A percentile compares a stretch with the other conserved stretches of the same genome.
These are phyloP conservation scores for Hydrolagus affinis DNA, from an alignment of 2,113 vertebrate species.

Conservation along the genomic window DNA sequence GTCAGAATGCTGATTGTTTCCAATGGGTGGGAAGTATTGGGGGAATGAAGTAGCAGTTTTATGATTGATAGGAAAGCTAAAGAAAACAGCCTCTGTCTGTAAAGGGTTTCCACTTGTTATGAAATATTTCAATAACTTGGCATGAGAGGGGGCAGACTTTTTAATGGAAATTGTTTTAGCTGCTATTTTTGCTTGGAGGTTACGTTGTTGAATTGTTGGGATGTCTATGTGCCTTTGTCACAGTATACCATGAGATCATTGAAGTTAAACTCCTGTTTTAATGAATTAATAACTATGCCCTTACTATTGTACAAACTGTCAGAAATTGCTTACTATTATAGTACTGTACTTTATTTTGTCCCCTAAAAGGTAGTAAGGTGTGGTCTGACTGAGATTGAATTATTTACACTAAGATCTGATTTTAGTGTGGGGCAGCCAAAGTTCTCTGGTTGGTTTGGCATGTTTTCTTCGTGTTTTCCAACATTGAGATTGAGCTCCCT, in stretches of 20 bases:
- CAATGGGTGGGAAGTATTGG: conserved; percentile 2
- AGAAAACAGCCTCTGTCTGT: neutral
- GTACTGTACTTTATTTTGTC: too few species aligned
- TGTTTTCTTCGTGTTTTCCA: too few species aligned
- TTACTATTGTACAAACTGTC: neutral
- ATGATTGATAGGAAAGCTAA: neutral
- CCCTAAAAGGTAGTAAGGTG: too few species aligned
- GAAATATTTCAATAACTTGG: neutral
- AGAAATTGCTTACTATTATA: neutral
- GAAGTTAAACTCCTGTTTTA: neutral
- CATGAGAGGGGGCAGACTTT: neutral
- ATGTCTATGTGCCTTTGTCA: neutral
- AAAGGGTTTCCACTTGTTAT: neutral
- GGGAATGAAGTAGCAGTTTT: neutral
- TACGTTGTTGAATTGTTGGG: neutral
- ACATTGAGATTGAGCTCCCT: too few species aligned
- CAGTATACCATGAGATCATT: neutral
- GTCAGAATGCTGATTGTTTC: conserved; percentile 12
- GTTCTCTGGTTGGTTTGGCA: too few species aligned
- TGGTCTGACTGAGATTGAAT: too few species aligned
- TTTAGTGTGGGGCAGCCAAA: too few species aligned
- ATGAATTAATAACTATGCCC: neutral
- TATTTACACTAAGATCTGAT: too few species aligned
- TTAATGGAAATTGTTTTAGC: neutral
- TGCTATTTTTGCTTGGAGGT: conserved; percentile 7